Conservation (phyloP, 2,113 vertebrate species). For the Panthera leo region DNA sequence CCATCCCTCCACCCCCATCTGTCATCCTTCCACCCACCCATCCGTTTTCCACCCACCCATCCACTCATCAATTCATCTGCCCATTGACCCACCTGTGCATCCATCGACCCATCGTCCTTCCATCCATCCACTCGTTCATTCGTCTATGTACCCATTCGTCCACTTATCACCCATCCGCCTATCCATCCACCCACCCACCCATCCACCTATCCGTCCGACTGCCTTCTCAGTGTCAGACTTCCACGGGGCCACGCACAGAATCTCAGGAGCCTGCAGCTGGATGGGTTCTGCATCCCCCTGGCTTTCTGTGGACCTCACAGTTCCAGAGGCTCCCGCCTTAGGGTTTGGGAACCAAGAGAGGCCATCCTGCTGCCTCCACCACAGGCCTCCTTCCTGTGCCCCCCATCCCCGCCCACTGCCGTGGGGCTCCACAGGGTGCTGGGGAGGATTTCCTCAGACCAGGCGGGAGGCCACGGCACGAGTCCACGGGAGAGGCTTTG, state of each 20-base stretch:
- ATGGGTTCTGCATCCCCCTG: accelerated
- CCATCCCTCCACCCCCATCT: not conserved
- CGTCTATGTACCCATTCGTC: accelerated
- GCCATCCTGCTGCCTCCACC: accelerated
- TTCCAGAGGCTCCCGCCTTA: not conserved
- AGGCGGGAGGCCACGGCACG: accelerated
- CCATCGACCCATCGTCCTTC: too few relatives aligned
- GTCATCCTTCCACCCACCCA: not conserved
- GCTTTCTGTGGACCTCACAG: not conserved
- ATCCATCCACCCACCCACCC: accelerated
- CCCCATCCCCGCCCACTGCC: accelerated
- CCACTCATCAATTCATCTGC: not conserved
- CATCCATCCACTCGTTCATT: too few relatives aligned
- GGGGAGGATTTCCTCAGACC: not conserved
- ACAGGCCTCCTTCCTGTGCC: accelerated
- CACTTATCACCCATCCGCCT: accelerated
- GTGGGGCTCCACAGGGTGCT: not conserved
- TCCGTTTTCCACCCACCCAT: too few relatives aligned
- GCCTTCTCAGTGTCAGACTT: not conserved
- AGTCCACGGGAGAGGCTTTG: accelerated
- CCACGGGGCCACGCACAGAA: accelerated
- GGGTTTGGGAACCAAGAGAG: not conserved
- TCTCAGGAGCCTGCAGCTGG: accelerated
- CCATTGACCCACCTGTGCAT: not conserved
- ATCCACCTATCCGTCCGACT: not conserved